A percentile compares a stretch with the other conserved stretches of the same genome.
These are phyloP conservation scores for Liparis tanakae DNA, from an alignment of 2,797 vertebrate genomes.

Conservation along the genomic window DNA sequence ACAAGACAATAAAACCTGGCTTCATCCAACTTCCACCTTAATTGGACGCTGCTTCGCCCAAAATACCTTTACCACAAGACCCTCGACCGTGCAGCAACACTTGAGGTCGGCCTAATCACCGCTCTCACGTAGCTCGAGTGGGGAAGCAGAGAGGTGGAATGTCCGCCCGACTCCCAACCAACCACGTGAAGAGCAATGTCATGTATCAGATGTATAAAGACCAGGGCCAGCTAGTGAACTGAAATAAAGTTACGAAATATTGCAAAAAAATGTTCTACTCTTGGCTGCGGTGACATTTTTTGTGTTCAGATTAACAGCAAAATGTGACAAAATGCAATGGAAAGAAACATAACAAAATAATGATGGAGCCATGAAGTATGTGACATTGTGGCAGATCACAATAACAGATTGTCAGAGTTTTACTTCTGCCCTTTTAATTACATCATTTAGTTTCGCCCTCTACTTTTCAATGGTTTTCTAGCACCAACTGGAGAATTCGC, in stretches of 20 bases:
- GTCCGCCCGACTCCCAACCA: slow-evolving; percentile 10
- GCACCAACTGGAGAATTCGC: neutral
- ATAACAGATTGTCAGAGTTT: neutral
- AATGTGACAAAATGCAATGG: neutral
- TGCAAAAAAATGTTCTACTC: neutral
- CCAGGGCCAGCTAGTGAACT: neutral
- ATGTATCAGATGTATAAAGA: neutral
- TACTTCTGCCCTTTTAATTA: neutral
- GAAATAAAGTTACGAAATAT: neutral
- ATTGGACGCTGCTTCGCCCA: slow-evolving; percentile 31
- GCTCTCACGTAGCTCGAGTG: slow-evolving; percentile 31
- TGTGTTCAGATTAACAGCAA: neutral
- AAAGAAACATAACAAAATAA: neutral
- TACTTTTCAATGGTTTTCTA: neutral
- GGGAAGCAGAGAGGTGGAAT: slow-evolving; percentile 31
- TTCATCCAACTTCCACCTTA: slow-evolving; percentile 61
- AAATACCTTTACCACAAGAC: slow-evolving; percentile 44
- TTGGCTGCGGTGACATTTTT: neutral
- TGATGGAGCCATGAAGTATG: too few relatives aligned
- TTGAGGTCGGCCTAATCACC: slow-evolving; percentile 49
- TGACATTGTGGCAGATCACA: neutral
- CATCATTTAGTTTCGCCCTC: neutral
- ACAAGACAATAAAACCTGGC: slow-evolving; percentile 55
- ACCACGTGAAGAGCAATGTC: neutral
- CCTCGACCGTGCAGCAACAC: slow-evolving; percentile 26